phyloP scores from a whole-genome alignment of 2,888 invertebrate genomes.

The Rhodophaea formosa region DNA sequence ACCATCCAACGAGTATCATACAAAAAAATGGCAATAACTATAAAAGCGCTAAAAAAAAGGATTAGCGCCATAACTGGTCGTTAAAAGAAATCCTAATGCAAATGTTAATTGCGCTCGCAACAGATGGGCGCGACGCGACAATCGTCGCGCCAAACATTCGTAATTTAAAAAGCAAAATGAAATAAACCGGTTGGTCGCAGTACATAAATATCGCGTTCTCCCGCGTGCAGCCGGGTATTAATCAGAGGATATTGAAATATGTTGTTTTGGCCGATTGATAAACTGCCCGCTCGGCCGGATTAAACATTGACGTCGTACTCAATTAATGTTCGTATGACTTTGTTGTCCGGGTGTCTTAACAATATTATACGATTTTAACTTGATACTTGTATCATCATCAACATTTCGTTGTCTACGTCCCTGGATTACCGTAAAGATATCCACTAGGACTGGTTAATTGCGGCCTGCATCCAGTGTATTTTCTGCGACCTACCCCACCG shows the following conservation, averaged over 20 bases:
- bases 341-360: background rate
- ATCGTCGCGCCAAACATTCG: conserved; percentile 77
- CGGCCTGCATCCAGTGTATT: too few relatives aligned
- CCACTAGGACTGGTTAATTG: too few relatives aligned
- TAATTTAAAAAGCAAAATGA: conserved; percentile 80
- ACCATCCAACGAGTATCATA: conserved; percentile 4
- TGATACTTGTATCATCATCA: too few relatives aligned
- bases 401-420: too few relatives aligned
- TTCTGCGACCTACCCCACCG: too few relatives aligned
- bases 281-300: conserved; percentile 70
- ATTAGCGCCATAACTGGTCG: conserved; percentile 5
- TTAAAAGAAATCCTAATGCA: conserved; percentile 60
- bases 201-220: conserved; percentile 81
- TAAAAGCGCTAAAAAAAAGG: conserved; percentile 7
- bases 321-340: conserved; percentile 48
- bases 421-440: too few relatives aligned
- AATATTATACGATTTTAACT: background rate
- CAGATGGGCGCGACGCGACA: conserved; percentile 74
- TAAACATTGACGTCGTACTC: conserved; percentile 74
- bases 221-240: conserved; percentile 78
- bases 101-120: conserved; percentile 72
- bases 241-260: conserved; percentile 81
- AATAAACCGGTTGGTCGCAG: conserved; percentile 76
- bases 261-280: conserved; percentile 79
- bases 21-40: conserved; percentile 12